These are phyloP conservation scores for Lasiurus cinereus DNA, from an alignment of 2,113 vertebrate species.

Conservation along the genomic window DNA sequence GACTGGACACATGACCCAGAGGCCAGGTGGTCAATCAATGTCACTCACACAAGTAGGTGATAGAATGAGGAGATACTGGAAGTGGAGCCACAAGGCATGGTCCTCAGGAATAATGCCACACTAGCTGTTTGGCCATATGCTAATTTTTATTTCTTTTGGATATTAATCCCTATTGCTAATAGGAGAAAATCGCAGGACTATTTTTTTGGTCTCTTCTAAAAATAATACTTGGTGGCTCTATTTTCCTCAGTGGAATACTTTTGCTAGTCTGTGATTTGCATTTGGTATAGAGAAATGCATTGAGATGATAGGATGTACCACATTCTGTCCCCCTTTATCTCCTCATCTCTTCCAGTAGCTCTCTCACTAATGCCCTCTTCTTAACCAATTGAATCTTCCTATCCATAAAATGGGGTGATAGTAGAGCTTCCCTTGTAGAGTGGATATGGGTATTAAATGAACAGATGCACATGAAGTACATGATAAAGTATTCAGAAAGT, in stretches of 20 bases:
- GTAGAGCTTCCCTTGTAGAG: neutral
- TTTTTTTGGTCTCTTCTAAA: neutral
- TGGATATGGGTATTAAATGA: neutral
- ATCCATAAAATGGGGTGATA: neutral
- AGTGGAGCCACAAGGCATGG: neutral
- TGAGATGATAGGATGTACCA: neutral
- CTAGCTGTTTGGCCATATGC: neutral
- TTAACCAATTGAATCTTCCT: neutral
- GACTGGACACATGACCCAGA: neutral
- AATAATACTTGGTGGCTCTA: neutral
- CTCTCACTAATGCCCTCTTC: neutral
- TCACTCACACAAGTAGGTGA: neutral
- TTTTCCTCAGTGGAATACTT: neutral
- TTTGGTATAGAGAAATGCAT: neutral
- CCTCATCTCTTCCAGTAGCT: neutral
- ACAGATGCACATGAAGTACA: neutral
- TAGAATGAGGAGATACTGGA: neutral
- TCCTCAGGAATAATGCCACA: neutral
- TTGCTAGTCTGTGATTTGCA: neutral
- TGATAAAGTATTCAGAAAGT: neutral
- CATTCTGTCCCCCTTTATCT: neutral
- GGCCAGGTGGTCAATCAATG: too few species aligned
- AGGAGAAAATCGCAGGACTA: neutral
- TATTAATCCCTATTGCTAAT: constrained; percentile 1
- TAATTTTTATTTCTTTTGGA: neutral